Evolutionary conservation across 1,140 invertebrate species (phyloP).

Genomic region (Sinonovacula constricta): DNA sequence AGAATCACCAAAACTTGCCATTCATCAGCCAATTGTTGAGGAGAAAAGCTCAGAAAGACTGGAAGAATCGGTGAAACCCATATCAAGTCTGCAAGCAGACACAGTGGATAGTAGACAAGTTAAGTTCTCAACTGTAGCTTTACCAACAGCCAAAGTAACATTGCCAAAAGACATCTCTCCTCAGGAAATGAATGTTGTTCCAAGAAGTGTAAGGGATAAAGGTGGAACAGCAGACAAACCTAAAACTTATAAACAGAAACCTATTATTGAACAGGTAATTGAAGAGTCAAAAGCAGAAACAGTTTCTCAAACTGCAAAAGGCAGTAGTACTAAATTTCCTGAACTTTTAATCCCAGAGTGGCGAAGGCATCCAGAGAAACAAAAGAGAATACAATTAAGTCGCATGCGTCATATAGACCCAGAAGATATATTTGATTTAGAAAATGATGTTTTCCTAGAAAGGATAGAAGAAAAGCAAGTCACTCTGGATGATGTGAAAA

Average conservation of each 20-base stretch:
- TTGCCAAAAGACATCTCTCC: conserved; percentile 57
- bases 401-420: conserved; percentile 27
- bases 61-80: conserved; percentile 33
- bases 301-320: conserved; percentile 6
- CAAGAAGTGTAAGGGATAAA: conserved; percentile 48
- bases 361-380: conserved; percentile 43
- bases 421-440: conserved; percentile 29
- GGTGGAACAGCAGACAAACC: not conserved
- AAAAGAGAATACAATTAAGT: conserved; percentile 23
- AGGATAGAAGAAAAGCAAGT: not conserved
- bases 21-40: conserved; percentile 1
- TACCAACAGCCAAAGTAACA: conserved; percentile 60
- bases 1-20: conserved; percentile 31
- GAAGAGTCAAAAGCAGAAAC: conserved; percentile 51
- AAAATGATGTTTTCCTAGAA: conserved; percentile 33
- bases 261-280: conserved; percentile 39
- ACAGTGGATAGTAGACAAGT: too few relatives aligned
- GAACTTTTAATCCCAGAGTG: conserved; percentile 62
- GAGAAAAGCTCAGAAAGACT: conserved; percentile 36
- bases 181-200: conserved; percentile 55
- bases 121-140: conserved; percentile 51
- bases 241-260: not conserved
- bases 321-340: conserved; percentile 53
- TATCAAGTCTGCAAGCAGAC: conserved; percentile 37
- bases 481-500: conserved; percentile 5